Base-by-base conservation (phyloP, 2,888 invertebrate genomes). In the Rotaria magnacalcarata region DNA sequence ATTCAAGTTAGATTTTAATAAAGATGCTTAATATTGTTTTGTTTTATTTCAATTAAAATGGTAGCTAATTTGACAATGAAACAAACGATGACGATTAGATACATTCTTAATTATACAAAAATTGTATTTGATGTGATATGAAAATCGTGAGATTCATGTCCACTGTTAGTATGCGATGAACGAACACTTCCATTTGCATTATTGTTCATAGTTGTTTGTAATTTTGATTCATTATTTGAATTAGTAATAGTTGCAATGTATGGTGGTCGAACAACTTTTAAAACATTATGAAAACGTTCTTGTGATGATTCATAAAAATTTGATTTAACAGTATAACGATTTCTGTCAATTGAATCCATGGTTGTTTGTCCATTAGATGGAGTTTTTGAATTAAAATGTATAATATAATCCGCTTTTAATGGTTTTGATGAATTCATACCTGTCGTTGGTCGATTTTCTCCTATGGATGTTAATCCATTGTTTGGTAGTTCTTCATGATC, bases 321-420 rank as follows among this genome's bases (percentile, higher is more conserved):
- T 52, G 52, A 52, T 52, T 52, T 52, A 14, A 52, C 16, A 11
- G 4, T 16, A 52, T 52, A 16, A 16, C 52, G 52, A 52, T 3
- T 52, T 52, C 16, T 52, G 11, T 67, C 67, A 34, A 16, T 67
- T 11, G 60, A 4, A 43, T 75, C 43, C 21, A 43, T 24, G 10
- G 41, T 21, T 47, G 19, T n/a, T 11, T 41, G 41, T 47, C 21
- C 43, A 41, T 41, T 41, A 47, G 43, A 43, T 21, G 75, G 41
- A 47, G 21, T 43, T 47, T 47, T 80, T 21, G 75, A 80, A 80
- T 80, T 27, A n/a, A 80, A 80, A 80, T 80, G 75, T 80, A 80
- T 43, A 43, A 80, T 47, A 47, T 80, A 80, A 24, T 80, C 47
- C 0, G 10, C 24, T 80, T 80, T 41, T 80, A 11, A 47, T 24